Percentiles rank a stretch among this genome's conserved stretches.
These are phyloP conservation scores for Sanderia malayensis DNA, from an alignment of 30 jellyfish, hydroid and myxozoan species.

Conservation along the genomic window DNA sequence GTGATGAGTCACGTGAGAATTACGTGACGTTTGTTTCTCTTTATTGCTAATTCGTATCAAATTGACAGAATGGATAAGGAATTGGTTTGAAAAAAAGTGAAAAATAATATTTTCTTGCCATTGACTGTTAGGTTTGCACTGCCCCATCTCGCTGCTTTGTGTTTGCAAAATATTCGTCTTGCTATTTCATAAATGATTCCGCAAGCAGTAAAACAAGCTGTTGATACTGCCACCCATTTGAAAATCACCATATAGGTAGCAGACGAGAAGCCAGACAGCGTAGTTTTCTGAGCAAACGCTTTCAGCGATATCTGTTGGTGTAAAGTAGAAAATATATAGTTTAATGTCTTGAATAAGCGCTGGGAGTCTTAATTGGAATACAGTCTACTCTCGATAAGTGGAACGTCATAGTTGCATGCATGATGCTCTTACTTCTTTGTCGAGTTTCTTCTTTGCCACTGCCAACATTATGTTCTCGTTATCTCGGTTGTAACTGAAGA, in stretches of 20 bases:
- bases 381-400: too few species aligned
- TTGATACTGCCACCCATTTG: slow-evolving; percentile 17
- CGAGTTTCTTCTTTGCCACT: slow-evolving; percentile 25
- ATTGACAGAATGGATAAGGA: neutral
- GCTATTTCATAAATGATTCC: slow-evolving; percentile 46
- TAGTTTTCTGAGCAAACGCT: slow-evolving; percentile 19
- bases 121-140: neutral
- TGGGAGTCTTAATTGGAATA: too few species aligned
- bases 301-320: slow-evolving; percentile 48
- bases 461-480: slow-evolving; percentile 59
- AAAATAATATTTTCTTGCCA: slow-evolving; percentile 10
- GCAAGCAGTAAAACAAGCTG: slow-evolving; percentile 9
- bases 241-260: slow-evolving; percentile 31
- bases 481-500: slow-evolving; percentile 54
- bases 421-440: slow-evolving; percentile 22
- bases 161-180: slow-evolving; percentile 24
- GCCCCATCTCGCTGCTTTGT: slow-evolving; percentile 22
- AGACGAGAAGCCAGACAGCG: slow-evolving; percentile 38
- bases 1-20: too few species aligned
- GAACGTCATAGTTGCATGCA: too few species aligned
- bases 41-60: too few species aligned
- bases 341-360: too few species aligned
- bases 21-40: too few species aligned
- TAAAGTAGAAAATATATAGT: too few species aligned
- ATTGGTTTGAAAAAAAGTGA: neutral